Conservation (phyloP, 2,113 vertebrate species). For the Boulengeromyrus knoepffleri region DNA sequence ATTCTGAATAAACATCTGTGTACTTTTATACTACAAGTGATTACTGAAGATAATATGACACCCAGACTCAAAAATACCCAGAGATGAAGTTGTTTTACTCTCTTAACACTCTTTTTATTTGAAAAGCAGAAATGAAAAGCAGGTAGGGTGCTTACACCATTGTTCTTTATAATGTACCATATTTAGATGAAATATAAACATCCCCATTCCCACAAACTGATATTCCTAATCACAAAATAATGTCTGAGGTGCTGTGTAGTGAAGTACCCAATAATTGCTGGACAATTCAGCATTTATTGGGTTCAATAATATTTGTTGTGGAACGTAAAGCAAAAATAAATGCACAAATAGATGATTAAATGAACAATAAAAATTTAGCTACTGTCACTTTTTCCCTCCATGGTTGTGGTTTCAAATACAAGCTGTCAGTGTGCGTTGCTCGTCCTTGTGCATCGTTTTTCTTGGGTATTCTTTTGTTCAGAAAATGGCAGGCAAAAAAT, state of each 20-base stretch:
- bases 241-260: neutral
- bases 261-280: neutral
- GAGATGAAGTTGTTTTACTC: neutral
- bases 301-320: neutral
- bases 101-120: neutral
- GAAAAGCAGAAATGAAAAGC: neutral
- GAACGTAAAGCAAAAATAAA: neutral
- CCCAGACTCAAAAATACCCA: neutral
- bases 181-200: neutral
- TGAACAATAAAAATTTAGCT: neutral
- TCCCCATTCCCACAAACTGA: neutral
- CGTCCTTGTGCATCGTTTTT: neutral
- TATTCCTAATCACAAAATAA: neutral
- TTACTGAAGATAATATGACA: neutral
- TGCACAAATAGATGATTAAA: neutral
- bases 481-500: neutral
- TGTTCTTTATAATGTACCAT: neutral
- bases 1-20: neutral
- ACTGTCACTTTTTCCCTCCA: neutral
- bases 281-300: neutral
- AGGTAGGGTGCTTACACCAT: neutral
- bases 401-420: neutral
- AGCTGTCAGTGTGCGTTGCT: neutral
- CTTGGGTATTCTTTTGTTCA: neutral
- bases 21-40: neutral